Conservation (phyloP, 2,113 vertebrate species). For the Lates calcarifer region DNA sequence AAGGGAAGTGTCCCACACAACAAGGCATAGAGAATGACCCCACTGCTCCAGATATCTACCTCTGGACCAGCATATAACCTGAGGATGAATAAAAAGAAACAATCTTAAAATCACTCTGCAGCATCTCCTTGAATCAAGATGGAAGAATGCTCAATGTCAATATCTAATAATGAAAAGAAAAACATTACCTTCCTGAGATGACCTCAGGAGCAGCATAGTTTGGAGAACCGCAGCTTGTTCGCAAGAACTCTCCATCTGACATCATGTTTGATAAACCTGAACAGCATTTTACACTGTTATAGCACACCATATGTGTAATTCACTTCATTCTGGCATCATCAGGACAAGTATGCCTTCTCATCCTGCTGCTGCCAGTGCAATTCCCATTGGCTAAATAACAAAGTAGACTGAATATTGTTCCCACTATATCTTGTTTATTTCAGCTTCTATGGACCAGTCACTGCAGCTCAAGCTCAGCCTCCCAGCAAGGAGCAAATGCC, state of each 20-base stretch:
- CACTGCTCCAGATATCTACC: constrained; percentile 99
- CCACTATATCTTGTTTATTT: not conserved
- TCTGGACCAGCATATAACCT: constrained; percentile 98
- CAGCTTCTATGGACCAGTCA: not conserved
- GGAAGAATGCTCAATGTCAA: not conserved
- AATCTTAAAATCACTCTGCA: too few relatives aligned
- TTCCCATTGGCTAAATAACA: not conserved
- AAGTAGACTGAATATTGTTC: not conserved
- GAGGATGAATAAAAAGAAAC: not conserved
- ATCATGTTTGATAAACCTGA: constrained; percentile 99
- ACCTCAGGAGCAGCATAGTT: constrained; percentile 99
- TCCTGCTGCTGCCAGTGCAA: not conserved
- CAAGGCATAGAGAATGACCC: constrained; percentile 97
- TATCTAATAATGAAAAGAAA: not conserved
- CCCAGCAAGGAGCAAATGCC: not conserved
- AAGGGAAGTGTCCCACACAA: constrained; percentile 97
- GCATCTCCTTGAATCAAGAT: not conserved
- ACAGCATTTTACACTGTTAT: constrained; percentile 14
- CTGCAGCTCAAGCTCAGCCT: constrained; percentile 7
- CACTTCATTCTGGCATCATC: not conserved
- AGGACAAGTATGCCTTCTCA: not conserved
- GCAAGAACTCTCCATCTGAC: constrained; percentile 98
- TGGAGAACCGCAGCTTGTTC: constrained; percentile 97
- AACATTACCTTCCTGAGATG: constrained; percentile 95
- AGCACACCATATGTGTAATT: too few relatives aligned